Percentiles rank a stretch among this genome's conserved stretches.
Conservation (phyloP, 2,888 invertebrate genomes). For the Hypselothyrea guttata region DNA sequence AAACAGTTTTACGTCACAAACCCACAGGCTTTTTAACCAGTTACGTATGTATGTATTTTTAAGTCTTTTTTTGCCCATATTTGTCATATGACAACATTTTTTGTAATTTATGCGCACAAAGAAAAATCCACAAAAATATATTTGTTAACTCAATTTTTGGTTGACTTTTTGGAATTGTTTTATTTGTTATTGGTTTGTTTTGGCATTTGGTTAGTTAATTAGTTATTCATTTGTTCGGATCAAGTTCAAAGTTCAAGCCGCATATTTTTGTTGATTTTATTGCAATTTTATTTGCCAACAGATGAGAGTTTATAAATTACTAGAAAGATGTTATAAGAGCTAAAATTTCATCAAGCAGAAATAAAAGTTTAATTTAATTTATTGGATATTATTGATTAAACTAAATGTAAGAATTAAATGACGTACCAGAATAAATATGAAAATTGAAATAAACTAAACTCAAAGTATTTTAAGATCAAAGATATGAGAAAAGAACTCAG, state of each 20-base stretch:
- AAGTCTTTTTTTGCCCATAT: not conserved
- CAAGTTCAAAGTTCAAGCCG: constrained; percentile 48
- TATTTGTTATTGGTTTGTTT: constrained; percentile 12
- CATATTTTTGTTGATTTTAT: not conserved
- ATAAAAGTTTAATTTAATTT: too few species aligned
- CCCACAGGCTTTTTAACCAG: constrained; percentile 26
- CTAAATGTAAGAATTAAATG: too few species aligned
- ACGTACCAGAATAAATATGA: too few species aligned
- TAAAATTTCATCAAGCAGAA: too few species aligned
- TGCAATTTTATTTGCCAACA: too few species aligned
- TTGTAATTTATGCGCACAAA: constrained; percentile 33
- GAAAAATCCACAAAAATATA: constrained; percentile 14
- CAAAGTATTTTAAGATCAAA: too few species aligned
- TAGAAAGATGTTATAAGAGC: too few species aligned
- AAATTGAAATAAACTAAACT: too few species aligned
- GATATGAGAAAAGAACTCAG: too few species aligned
- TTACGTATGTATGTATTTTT: constrained; percentile 11
- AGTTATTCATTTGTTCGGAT: constrained; percentile 1
- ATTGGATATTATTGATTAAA: too few species aligned
- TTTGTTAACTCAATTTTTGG: constrained; percentile 23
- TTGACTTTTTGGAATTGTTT: not conserved
- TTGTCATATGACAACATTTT: constrained; percentile 37
- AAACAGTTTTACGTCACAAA: constrained; percentile 28
- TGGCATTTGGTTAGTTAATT: constrained; percentile 4
- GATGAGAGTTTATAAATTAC: too few species aligned